Percentiles rank a stretch among this genome's conserved stretches.
These are phyloP conservation scores for Lethrus apterus DNA, from an alignment of 1,140 invertebrate species.

Conservation along the genomic window DNA sequence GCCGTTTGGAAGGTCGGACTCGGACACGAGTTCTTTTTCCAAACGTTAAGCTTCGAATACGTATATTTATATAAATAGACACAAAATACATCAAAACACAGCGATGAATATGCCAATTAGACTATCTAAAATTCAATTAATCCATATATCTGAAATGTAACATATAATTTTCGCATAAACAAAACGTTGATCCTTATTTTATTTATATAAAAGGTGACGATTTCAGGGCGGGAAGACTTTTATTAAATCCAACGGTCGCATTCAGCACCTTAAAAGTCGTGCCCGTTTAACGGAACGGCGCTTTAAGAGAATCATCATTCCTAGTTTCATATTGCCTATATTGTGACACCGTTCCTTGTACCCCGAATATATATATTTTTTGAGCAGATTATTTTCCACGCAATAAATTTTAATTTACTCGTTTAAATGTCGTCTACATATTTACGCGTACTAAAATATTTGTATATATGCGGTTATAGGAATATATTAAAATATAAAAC, in stretches of 20 bases:
- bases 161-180: slow-evolving; percentile 9
- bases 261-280: slow-evolving; percentile 37
- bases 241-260: slow-evolving; percentile 31
- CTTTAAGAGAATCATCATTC: background rate
- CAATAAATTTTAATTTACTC: slow-evolving; percentile 20
- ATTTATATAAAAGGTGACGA: slow-evolving; percentile 23
- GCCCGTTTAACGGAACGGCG: slow-evolving; percentile 22
- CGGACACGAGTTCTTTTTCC: background rate
- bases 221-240: slow-evolving; percentile 41
- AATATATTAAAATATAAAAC: slow-evolving; percentile 39
- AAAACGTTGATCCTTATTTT: slow-evolving; percentile 11
- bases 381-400: slow-evolving; percentile 28
- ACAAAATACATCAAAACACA: slow-evolving; percentile 31
- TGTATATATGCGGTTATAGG: slow-evolving; percentile 25
- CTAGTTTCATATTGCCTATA: slow-evolving; percentile 16
- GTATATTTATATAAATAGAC: slow-evolving; percentile 17
- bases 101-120: slow-evolving; percentile 28
- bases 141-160: slow-evolving; percentile 4
- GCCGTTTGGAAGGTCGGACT: slow-evolving; percentile 18
- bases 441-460: slow-evolving; percentile 37
- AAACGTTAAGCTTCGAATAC: slow-evolving; percentile 4
- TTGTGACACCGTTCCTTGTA: slow-evolving; percentile 16
- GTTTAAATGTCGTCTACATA: slow-evolving; percentile 31
- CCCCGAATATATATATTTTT: slow-evolving; percentile 16
- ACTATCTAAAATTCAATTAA: slow-evolving; percentile 24